Base-by-base conservation (phyloP, 1,140 invertebrate species). In the Aphaenogaster ashmeadi region DNA sequence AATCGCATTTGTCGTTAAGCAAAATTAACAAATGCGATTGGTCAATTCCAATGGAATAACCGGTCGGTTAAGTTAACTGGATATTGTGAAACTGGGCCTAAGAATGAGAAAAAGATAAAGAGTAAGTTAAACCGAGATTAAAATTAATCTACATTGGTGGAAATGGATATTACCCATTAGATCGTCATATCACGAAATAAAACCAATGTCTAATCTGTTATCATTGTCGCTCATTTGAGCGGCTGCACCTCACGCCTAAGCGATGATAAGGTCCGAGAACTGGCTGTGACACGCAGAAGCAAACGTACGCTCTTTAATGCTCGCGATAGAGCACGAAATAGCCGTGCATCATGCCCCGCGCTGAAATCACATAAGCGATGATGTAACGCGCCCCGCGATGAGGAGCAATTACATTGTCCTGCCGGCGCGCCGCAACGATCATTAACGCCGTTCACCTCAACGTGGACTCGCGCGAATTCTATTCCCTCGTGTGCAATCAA, bases 361-460 rank as follows among this genome's bases (percentile, higher is more conserved):
- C 7, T 66, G 47, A 56, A 79, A 86, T 86, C 83, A 78, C 83
- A 50, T 86, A 86, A 86, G 60, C 83, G 60, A 77, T 86, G 74
- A 86, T 79, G 60, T 79, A 86, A 86, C 15, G 13, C 58, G 81
- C 21, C 3, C 44, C 33, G 21, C 52, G 72, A 85, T 44, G 52
- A 64, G 33, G 72, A 85, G 56, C 60, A 85, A 85, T 85, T 85
- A 85, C 27, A 56, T 84, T 54, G 69, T 44, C 27, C 52, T 33
- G 79, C 21, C n/a, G 72, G 36, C 44, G n/a, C 81, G 56, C 44
- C 21, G 21, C 47, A 62, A 64, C 56, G 13, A 52, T 85, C 27
- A 74, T 72, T 74, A 66, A 66, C 36, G 18, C 8, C 62, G n/a
- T 47, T 50, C 13, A 18, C 66, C 11, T 50, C 13, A 21, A 27